Evolutionary conservation across 2,113 vertebrate genomes (phyloP).

Genomic region (Bos indicus): DNA sequence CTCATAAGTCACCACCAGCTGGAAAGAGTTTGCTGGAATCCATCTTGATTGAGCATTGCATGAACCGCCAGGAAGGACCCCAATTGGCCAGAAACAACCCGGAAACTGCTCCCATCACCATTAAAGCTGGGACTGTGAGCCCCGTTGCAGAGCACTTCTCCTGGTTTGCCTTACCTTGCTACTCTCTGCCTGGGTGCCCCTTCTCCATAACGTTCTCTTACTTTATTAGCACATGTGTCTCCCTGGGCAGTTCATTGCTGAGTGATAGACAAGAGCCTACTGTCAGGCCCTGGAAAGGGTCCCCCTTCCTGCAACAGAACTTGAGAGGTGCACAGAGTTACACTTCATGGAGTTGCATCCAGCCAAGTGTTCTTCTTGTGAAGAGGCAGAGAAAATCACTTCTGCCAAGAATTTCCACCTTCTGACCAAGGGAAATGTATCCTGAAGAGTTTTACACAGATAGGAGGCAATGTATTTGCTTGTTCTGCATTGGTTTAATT

Average conservation of each 20-base stretch:
- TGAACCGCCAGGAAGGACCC: neutral
- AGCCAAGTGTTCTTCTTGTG: conserved; percentile 70
- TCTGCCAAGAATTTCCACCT: conserved; percentile 70
- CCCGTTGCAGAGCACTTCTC: neutral
- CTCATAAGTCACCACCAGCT: neutral
- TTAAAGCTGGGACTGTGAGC: neutral
- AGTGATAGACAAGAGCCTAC: neutral
- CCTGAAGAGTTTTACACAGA: conserved; percentile 63
- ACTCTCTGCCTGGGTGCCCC: neutral
- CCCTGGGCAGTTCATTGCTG: neutral
- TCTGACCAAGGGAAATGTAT: conserved; percentile 69
- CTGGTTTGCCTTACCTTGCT: neutral
- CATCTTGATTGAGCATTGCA: neutral
- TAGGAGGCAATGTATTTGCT: conserved; percentile 67
- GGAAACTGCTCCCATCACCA: neutral
- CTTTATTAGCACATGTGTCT: neutral
- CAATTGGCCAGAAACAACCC: neutral
- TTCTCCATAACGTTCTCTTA: neutral
- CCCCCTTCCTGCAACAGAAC: neutral
- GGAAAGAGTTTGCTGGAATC: neutral
- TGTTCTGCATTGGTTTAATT: conserved; percentile 70
- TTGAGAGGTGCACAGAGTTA: conserved; percentile 67
- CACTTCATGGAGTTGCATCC: conserved; percentile 67
- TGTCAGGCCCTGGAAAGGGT: neutral
- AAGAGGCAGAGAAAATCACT: conserved; percentile 72